A percentile compares a stretch with the other conserved stretches of the same genome.
phyloP scores from a whole-genome alignment of 2,113 vertebrate genomes.

The Lipotes vexillifer region DNA sequence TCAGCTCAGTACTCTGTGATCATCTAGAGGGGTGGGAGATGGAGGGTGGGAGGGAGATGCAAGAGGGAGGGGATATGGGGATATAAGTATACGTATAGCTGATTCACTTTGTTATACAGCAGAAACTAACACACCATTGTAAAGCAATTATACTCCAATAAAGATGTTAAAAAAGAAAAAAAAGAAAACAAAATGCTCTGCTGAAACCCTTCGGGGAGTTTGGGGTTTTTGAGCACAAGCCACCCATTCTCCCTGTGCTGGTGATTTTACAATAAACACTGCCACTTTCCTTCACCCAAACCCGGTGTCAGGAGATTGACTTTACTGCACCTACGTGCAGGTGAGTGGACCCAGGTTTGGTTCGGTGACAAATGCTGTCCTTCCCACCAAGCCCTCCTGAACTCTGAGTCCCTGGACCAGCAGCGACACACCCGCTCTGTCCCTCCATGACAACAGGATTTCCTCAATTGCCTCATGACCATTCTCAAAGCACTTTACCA shows the following conservation, averaged over 20 bases:
- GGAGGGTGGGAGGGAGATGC: too few relatives aligned
- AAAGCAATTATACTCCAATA: too few relatives aligned
- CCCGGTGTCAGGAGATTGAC: neutral
- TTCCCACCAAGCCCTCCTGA: neutral
- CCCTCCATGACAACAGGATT: neutral
- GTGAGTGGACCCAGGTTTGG: neutral
- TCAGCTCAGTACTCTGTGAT: accelerated
- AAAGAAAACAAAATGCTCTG: too few relatives aligned
- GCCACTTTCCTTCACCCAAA: neutral
- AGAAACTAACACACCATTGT: too few relatives aligned
- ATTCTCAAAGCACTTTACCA: neutral
- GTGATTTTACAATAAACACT: neutral
- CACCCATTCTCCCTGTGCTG: too few relatives aligned
- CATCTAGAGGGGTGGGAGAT: too few relatives aligned
- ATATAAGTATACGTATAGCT: too few relatives aligned
- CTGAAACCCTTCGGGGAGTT: too few relatives aligned
- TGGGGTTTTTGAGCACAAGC: too few relatives aligned
- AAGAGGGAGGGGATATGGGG: too few relatives aligned
- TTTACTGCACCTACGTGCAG: neutral
- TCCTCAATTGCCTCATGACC: neutral
- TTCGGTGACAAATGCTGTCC: neutral
- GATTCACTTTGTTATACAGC: too few relatives aligned
- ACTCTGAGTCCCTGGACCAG: neutral
- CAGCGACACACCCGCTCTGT: neutral
- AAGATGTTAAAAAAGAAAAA: too few relatives aligned